A percentile compares a stretch with the other conserved stretches of the same genome.
These are phyloP conservation scores for Bugula neritina DNA, from an alignment of 2,888 invertebrate species.

Conservation along the genomic window DNA sequence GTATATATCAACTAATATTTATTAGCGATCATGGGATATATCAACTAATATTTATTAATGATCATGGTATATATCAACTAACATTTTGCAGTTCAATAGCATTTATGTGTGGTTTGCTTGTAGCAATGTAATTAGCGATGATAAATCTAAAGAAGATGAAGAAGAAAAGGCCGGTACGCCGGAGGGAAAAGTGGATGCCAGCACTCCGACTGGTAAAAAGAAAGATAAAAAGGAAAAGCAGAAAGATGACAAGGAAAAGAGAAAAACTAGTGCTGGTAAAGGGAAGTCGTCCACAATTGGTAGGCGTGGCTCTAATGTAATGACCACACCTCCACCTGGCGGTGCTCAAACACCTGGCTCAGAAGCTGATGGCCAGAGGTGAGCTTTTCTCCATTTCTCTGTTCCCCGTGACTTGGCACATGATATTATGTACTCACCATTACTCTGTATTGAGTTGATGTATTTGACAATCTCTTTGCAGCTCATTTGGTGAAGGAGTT, in stretches of 20 bases:
- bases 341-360: conserved; percentile 45
- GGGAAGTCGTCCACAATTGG: conserved; percentile 33
- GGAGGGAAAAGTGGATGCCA: conserved; percentile 44
- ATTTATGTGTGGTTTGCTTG: no score
- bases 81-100: no score
- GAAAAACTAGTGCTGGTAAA: conserved; percentile 43
- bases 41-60: no score
- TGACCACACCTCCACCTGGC: conserved; percentile 42
- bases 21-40: no score
- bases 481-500: conserved; percentile 23
- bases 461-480: conserved; percentile 10
- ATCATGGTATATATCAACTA: no score
- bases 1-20: no score
- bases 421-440: no score
- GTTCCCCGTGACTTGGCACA: no score
- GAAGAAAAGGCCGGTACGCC: conserved; percentile 48
- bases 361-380: conserved; percentile 44
- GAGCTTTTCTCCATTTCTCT: conserved; percentile 14
- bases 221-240: conserved; percentile 28
- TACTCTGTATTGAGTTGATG: no score
- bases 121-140: conserved; percentile 44
- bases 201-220: conserved; percentile 39
- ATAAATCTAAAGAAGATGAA: conserved; percentile 42
- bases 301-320: conserved; percentile 38
- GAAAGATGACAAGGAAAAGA: conserved; percentile 30